These are phyloP conservation scores for Brachirus orientalis DNA, from an alignment of 2,113 vertebrate genomes.

Conservation along the genomic window DNA sequence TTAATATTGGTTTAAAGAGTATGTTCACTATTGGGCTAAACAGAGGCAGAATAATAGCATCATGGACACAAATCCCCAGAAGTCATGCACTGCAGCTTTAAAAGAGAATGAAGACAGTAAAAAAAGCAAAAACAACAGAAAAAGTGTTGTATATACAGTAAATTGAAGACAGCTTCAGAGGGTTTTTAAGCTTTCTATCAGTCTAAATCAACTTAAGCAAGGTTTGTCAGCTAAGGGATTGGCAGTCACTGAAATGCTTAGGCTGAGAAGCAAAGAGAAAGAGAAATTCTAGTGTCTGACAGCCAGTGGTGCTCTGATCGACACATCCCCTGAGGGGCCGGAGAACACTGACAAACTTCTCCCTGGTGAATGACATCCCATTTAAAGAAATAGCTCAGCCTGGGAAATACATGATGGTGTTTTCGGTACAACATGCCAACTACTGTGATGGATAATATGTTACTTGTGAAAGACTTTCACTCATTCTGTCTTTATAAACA, in stretches of 20 bases:
- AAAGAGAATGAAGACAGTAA: slow-evolving; percentile 18
- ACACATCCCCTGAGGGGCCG: slow-evolving; percentile 64
- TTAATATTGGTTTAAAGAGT: no score
- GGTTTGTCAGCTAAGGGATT: slow-evolving; percentile 53
- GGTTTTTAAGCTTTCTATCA: slow-evolving; percentile 28
- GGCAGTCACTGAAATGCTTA: slow-evolving; percentile 62
- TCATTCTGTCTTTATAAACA: slow-evolving; percentile 7
- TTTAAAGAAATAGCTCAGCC: slow-evolving; percentile 76
- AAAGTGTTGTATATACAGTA: not conserved
- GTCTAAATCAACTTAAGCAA: slow-evolving; percentile 45
- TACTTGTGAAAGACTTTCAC: slow-evolving; percentile 32
- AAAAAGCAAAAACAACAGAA: not conserved
- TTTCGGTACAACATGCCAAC: slow-evolving; percentile 49
- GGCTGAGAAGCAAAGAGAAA: slow-evolving; percentile 67
- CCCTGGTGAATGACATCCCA: slow-evolving; percentile 71
- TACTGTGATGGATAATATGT: slow-evolving; percentile 54
- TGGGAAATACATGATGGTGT: slow-evolving; percentile 52
- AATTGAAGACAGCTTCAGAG: slow-evolving; percentile 16
- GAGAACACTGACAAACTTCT: slow-evolving; percentile 72
- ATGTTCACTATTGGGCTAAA: no score
- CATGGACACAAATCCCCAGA: no score
- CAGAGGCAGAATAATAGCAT: no score
- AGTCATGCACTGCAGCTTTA: no score
- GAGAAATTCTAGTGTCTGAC: slow-evolving; percentile 73
- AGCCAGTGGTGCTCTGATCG: slow-evolving; percentile 70